Evolutionary conservation across 2,888 invertebrate genomes (phyloP).

Genomic region (Petrolisthes cinctipes): DNA sequence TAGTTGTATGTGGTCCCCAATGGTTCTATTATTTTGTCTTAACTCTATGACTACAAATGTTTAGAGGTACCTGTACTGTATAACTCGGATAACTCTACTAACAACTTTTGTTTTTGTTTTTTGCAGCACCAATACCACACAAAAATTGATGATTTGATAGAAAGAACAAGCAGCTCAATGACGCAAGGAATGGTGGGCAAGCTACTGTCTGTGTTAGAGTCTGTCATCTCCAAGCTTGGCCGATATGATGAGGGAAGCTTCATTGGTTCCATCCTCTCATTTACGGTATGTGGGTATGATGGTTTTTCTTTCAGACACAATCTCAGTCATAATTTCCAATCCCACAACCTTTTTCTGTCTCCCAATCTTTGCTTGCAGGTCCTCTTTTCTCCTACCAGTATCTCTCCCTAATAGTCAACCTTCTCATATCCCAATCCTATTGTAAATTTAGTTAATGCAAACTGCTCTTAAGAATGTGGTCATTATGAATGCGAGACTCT

Average conservation of each 20-base stretch:
- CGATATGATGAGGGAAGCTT: slow-evolving; percentile 98
- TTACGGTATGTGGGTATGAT: slow-evolving; percentile 77
- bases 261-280: slow-evolving; percentile 89
- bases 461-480: too few species aligned
- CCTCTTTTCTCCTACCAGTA: too few species aligned
- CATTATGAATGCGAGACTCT: too few species aligned
- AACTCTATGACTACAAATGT: too few species aligned
- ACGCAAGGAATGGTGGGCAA: slow-evolving; percentile 93
- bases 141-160: slow-evolving; percentile 96
- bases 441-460: too few species aligned
- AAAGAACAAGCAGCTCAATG: slow-evolving; percentile 92
- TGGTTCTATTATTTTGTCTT: too few species aligned
- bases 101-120: slow-evolving; percentile 5
- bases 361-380: too few species aligned
- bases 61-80: neutral
- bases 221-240: slow-evolving; percentile 91
- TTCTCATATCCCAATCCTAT: too few species aligned
- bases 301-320: neutral
- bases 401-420: too few species aligned
- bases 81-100: neutral
- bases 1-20: too few species aligned
- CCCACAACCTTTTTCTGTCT: too few species aligned
- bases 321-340: too few species aligned
- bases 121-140: slow-evolving; percentile 94
- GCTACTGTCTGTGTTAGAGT: slow-evolving; percentile 91